Evolutionary conservation across 2,113 vertebrate species (phyloP).

Genomic region (Holacanthus passer): DNA sequence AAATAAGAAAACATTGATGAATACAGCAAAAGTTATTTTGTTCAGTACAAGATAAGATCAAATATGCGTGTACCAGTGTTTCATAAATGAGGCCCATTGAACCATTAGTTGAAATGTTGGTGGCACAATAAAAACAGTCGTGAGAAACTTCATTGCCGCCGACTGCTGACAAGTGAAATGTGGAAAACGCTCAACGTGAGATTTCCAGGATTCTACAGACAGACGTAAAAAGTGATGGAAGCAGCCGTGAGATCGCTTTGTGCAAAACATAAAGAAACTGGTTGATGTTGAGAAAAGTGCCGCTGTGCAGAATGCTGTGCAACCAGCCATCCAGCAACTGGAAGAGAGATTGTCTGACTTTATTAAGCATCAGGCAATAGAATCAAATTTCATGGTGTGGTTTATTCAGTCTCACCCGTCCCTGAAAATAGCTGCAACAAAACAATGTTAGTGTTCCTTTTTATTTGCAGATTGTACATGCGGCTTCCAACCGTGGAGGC

Average conservation of each 20-base stretch:
- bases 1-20: not conserved
- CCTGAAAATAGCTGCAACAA: conserved; percentile 32
- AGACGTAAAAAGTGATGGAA: not conserved
- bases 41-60: too few species aligned
- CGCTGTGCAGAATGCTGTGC: not conserved
- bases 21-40: not conserved
- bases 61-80: not conserved
- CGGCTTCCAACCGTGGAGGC: conserved; percentile 15
- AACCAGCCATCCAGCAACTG: conserved; percentile 16
- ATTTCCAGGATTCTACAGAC: not conserved
- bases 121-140: not conserved
- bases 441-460: conserved; percentile 33
- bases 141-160: not conserved
- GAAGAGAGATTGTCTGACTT: conserved; percentile 39
- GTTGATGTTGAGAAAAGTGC: not conserved
- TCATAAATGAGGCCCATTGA: not conserved
- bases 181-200: not conserved
- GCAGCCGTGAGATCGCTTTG: not conserved
- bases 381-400: conserved; percentile 48
- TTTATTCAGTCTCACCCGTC: conserved; percentile 42
- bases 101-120: not conserved
- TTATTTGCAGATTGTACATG: conserved; percentile 34
- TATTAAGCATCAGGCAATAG: conserved; percentile 39
- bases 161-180: not conserved
- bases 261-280: not conserved